Evolutionary conservation across 2,888 invertebrate genomes (phyloP).

Genomic region (Brachynemurus nebulosus): DNA sequence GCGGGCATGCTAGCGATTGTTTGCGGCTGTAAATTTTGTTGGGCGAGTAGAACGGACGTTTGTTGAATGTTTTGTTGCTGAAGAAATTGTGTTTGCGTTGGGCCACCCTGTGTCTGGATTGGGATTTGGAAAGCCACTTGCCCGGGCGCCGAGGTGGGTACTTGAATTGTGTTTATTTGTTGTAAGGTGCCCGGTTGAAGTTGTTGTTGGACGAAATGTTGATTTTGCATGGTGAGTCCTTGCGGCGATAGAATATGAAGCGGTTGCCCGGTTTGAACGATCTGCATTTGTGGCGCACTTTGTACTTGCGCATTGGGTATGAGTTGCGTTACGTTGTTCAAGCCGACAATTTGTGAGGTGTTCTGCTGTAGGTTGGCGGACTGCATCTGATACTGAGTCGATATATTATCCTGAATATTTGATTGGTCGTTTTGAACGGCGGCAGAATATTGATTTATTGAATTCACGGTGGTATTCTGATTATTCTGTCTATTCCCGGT

Average conservation of each 20-base stretch:
- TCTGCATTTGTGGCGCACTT: conserved; percentile 7
- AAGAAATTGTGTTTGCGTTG: conserved; percentile 1
- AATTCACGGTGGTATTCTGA: too few relatives aligned
- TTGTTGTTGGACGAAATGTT: conserved; percentile 3
- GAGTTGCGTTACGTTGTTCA: conserved; percentile 3
- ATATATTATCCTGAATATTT: too few relatives aligned
- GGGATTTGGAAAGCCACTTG: conserved; percentile 10
- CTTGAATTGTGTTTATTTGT: conserved; percentile 2
- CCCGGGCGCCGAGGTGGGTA: conserved; percentile 3
- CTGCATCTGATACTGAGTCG: too few relatives aligned
- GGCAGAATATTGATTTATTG: too few relatives aligned
- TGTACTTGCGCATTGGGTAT: conserved; percentile 4
- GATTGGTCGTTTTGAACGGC: too few relatives aligned
- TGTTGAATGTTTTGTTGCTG: conserved; percentile 6
- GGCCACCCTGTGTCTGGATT: too few relatives aligned
- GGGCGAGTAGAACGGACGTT: conserved; percentile 3
- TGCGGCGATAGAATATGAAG: conserved; percentile 8
- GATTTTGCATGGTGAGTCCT: conserved; percentile 7
- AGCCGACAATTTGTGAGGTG: conserved; percentile 1
- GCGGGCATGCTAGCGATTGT: background rate
- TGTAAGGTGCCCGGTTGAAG: conserved; percentile 2
- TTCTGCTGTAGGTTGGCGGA: too few relatives aligned
- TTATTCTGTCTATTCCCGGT: background rate
- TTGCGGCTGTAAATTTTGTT: conserved; percentile 9
- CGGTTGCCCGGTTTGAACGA: conserved; percentile 6